Percentiles rank a stretch among this genome's conserved stretches.
These are phyloP conservation scores for Agrotis segetum DNA, from an alignment of 2,888 invertebrate species.

Conservation along the genomic window DNA sequence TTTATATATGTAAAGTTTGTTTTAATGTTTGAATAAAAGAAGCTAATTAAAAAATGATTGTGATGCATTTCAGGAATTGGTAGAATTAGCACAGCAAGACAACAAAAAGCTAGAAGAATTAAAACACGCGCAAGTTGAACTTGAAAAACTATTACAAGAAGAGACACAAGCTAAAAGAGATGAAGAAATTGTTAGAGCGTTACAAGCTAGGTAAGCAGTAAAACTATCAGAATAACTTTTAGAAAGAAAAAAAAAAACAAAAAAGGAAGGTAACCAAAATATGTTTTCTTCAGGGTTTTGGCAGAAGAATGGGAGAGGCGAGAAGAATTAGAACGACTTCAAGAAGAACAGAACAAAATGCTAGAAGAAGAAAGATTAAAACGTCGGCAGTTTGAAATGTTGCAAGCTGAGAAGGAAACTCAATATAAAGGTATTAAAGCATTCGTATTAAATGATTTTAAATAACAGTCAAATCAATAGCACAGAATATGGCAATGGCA, in stretches of 20 bases:
- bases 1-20: neutral
- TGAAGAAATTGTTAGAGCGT: slow-evolving; percentile 94
- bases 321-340: slow-evolving; percentile 95
- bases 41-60: too few species aligned
- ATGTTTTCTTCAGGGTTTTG: slow-evolving; percentile 88
- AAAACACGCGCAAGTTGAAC: slow-evolving; percentile 92
- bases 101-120: slow-evolving; percentile 94
- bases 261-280: neutral
- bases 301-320: slow-evolving; percentile 96
- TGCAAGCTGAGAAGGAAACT: slow-evolving; percentile 93
- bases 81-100: slow-evolving; percentile 93
- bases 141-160: slow-evolving; percentile 94
- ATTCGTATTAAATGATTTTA: neutral
- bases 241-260: neutral
- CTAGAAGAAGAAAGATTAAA: slow-evolving; percentile 94
- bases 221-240: neutral
- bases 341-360: slow-evolving; percentile 94
- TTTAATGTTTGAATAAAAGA: too few species aligned
- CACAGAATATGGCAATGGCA: neutral
- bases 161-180: slow-evolving; percentile 96
- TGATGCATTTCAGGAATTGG: slow-evolving; percentile 88
- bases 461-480: too few species aligned
- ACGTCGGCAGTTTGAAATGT: slow-evolving; percentile 93
- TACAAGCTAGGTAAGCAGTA: slow-evolving; percentile 91
- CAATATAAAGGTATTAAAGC: slow-evolving; percentile 91